Base-by-base conservation (phyloP, 2,888 invertebrate species). In the Gastrophysa polygoni region DNA sequence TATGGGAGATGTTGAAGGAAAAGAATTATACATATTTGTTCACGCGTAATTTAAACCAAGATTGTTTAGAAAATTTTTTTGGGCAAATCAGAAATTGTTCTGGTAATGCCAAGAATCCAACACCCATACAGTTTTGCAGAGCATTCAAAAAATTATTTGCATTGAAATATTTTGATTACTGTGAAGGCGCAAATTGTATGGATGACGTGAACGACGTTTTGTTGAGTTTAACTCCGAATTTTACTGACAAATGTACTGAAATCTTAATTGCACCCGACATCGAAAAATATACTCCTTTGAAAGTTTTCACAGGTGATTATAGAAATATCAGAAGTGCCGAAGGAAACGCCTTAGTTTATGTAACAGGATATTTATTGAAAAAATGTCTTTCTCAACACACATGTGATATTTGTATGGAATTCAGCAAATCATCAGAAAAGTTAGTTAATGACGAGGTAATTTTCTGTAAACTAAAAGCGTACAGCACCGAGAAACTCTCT, bases 81-180 rank as follows among this genome's bases (percentile, higher is more conserved):
- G 71, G 71, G 1, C 57, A 57, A 49, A 63, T 72, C 24, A 57
- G 57, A 54, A 62, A 65, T 29, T 46, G 44, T 50, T 47, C 47
- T 51, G 65, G 67, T 11, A 68, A 68, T 61, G 46, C 57, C 2
- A 60, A 50, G 52, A 65, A 67, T 56, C 63, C 63, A 10, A 68
- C 67, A 11, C 49, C 63, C 1, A 67, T 65, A 11, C 68, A 67
- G 18, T 67, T 68, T 63, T 47, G 44, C 28, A 58, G 59, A 29
- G 54, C 60, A n/a, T 68, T 68, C 55, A 67, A 68, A 63, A 67
- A 67, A 64, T 6, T 68, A 43, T 69, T 67, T 54, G 32, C 65
- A 1, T 16, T 68, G n/a, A 57, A 55, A 52, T 64, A 44, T 51
- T 63, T 66, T 49, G 56, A 58, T n/a, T 56, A 58, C 1, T 28